phyloP scores from a whole-genome alignment of 1,140 invertebrate species.

The Drosophila lacteicornis region DNA sequence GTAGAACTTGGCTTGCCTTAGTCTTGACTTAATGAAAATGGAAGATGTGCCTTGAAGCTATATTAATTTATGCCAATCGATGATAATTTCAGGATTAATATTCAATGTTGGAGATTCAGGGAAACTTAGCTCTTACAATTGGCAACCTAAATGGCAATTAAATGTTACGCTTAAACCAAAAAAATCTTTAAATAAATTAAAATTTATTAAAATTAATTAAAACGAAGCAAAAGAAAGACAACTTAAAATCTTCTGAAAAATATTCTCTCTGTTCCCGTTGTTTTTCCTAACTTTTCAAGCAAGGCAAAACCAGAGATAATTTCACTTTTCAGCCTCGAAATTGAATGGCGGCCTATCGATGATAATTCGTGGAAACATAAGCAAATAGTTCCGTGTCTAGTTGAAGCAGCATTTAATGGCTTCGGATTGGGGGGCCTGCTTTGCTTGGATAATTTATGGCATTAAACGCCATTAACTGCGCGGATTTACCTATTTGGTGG shows the following conservation, averaged over 20 bases:
- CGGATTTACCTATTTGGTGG: constrained; percentile 34
- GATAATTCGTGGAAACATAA: constrained; percentile 5
- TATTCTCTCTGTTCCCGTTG: neutral
- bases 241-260: neutral
- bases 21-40: constrained; percentile 17
- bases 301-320: neutral
- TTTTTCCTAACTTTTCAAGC: neutral
- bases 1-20: constrained; percentile 2
- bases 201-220: neutral
- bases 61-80: constrained; percentile 16
- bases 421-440: neutral
- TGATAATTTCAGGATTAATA: constrained; percentile 3
- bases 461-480: neutral
- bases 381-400: constrained; percentile 15
- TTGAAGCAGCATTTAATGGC: constrained; percentile 11
- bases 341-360: constrained; percentile 14
- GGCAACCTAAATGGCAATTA: neutral
- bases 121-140: neutral
- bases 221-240: neutral
- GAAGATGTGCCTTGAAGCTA: neutral
- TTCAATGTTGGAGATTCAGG: neutral
- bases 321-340: neutral
- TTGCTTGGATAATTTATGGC: constrained; percentile 21
- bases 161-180: neutral
- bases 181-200: neutral